phyloP scores from a whole-genome alignment of 2,113 vertebrate genomes.

The Lepus timidus region DNA sequence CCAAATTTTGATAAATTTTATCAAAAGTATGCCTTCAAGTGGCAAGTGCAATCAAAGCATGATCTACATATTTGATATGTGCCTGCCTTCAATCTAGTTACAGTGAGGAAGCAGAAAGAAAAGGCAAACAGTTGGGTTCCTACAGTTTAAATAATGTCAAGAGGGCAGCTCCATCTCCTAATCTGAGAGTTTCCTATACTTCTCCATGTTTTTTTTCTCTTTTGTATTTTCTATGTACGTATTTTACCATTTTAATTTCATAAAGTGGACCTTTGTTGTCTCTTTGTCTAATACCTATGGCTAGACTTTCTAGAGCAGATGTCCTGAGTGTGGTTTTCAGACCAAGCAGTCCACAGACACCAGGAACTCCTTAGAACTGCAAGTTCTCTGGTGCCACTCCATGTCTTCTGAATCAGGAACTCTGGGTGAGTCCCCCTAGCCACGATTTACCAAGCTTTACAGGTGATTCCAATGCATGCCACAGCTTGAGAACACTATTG shows the following conservation, averaged over 20 bases:
- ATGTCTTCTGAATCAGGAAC: not conserved
- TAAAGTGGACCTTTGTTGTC: not conserved
- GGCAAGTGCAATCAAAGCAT: not conserved
- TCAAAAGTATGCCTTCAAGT: not conserved
- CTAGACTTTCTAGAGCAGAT: not conserved
- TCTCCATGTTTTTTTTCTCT: not conserved
- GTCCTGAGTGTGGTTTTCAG: not conserved
- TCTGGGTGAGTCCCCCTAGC: not conserved
- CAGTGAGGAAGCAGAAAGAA: not conserved
- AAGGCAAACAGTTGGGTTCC: not conserved
- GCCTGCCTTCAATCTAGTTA: not conserved
- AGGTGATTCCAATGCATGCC: not conserved
- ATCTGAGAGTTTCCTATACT: not conserved
- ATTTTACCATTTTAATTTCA: constrained; percentile 40
- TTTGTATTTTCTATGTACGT: not conserved
- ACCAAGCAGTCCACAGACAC: not conserved
- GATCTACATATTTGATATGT: not conserved
- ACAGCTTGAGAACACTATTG: not conserved
- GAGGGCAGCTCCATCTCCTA: not conserved
- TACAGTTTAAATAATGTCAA: not conserved
- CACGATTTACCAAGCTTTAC: not conserved
- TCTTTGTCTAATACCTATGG: not conserved
- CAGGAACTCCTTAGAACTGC: not conserved
- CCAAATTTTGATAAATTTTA: too few relatives aligned
- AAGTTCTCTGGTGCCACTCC: not conserved